These are phyloP conservation scores for Yoshiicerus persimilis DNA, from an alignment of 1,140 invertebrate genomes.

Conservation along the genomic window DNA sequence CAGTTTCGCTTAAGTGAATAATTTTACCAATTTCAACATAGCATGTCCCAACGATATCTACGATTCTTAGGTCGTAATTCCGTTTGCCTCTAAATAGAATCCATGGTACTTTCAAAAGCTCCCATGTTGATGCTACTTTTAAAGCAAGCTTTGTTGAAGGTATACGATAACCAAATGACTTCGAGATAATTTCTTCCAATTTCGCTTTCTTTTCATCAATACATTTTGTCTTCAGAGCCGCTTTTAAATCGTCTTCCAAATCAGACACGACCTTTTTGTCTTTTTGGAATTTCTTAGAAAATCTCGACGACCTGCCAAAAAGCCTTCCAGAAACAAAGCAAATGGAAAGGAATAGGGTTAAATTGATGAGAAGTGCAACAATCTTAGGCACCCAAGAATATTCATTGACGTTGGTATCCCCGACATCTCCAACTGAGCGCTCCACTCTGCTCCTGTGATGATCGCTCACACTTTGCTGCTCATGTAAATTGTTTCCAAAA, in stretches of 20 bases:
- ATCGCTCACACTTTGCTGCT: not conserved
- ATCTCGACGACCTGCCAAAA: conserved; percentile 1
- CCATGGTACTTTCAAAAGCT: not conserved
- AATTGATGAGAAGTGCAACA: conserved; percentile 33
- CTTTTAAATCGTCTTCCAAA: not conserved
- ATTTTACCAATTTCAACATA: conserved; percentile 11
- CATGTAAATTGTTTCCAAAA: not conserved
- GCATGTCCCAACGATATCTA: not conserved
- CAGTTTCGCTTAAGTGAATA: not conserved
- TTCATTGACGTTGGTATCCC: not conserved
- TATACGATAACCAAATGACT: not conserved
- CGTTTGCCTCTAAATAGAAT: not conserved
- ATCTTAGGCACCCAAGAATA: conserved; percentile 34
- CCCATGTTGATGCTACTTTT: not conserved
- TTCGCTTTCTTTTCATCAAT: not conserved
- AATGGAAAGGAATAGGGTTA: conserved; percentile 37
- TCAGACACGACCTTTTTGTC: not conserved
- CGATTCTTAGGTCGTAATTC: not conserved
- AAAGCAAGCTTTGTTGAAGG: not conserved
- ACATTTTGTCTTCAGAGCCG: not conserved
- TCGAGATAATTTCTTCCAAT: not conserved
- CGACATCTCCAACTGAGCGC: conserved; percentile 4
- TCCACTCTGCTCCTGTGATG: conserved; percentile 23
- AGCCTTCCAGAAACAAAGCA: conserved; percentile 40
- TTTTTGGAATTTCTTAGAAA: not conserved